These are phyloP conservation scores for Emydocephalus ijimae DNA, from an alignment of 2,113 vertebrate genomes.

Conservation along the genomic window DNA sequence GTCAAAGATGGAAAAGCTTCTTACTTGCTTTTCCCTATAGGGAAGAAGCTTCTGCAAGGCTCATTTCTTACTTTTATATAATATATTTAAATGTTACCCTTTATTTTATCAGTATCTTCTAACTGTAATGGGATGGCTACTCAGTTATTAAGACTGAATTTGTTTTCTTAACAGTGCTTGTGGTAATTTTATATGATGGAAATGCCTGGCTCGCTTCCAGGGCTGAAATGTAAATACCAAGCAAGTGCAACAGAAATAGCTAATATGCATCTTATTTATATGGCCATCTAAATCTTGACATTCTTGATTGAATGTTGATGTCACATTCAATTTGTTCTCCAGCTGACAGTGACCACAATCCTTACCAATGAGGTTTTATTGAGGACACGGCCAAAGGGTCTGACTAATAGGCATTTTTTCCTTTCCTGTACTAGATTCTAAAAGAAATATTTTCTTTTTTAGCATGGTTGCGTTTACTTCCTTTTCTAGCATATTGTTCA, in stretches of 20 bases:
- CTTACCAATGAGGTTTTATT: neutral
- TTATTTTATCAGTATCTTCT: constrained; percentile 79
- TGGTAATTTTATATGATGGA: constrained; percentile 69
- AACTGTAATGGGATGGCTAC: constrained; percentile 74
- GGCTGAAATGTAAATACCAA: constrained; percentile 13
- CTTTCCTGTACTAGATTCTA: neutral
- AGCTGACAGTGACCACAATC: neutral
- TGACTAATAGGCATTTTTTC: neutral
- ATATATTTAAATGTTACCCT: constrained; percentile 70
- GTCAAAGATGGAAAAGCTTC: neutral
- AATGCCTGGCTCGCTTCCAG: constrained; percentile 66
- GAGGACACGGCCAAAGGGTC: neutral
- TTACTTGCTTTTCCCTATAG: neutral
- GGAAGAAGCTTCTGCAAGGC: neutral
- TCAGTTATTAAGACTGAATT: constrained; percentile 82
- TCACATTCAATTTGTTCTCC: neutral
- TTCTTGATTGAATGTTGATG: rapidly evolving
- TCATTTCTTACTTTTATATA: neutral
- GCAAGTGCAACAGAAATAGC: neutral
- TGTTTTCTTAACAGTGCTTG: constrained; percentile 74
- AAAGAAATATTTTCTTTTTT: neutral
- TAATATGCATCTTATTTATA: neutral
- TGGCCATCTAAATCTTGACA: neutral
- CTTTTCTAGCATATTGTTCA: neutral
- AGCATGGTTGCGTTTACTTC: neutral